Evolutionary conservation across 2,113 vertebrate genomes (phyloP).

Genomic region (Pomatorhinus ruficollis): DNA sequence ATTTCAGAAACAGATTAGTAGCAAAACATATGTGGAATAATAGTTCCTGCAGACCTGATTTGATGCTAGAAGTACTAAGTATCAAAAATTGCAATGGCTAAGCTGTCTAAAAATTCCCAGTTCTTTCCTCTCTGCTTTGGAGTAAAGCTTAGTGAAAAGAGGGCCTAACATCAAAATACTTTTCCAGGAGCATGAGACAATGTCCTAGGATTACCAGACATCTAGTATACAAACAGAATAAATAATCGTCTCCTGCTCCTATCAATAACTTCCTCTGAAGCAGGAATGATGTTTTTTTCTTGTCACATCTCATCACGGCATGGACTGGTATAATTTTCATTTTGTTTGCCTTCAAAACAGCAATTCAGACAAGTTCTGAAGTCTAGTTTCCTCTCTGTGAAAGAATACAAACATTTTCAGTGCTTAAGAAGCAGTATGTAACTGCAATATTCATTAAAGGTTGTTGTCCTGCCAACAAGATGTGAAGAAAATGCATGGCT

Average conservation of each 20-base stretch:
- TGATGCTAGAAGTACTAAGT: background rate
- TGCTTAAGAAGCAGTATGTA: background rate
- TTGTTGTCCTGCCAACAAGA: background rate
- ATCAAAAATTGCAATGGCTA: background rate
- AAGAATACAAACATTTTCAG: background rate
- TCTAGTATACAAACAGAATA: background rate
- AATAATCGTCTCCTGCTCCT: background rate
- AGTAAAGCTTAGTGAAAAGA: background rate
- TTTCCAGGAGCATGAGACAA: background rate
- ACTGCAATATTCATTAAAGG: fast-evolving
- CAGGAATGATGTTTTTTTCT: background rate
- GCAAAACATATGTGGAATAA: background rate
- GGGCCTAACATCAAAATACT: background rate
- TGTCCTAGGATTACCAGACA: background rate
- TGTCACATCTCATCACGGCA: background rate
- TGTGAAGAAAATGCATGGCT: background rate
- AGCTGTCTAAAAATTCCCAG: background rate
- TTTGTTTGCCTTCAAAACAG: background rate
- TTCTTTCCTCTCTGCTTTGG: background rate
- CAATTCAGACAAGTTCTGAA: background rate
- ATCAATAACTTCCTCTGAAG: background rate
- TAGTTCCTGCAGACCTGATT: background rate
- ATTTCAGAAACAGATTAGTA: background rate
- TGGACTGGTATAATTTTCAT: background rate
- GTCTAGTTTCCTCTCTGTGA: background rate